phyloP scores from a whole-genome alignment of 2,113 vertebrate genomes.

The Probosciger aterrimus region DNA sequence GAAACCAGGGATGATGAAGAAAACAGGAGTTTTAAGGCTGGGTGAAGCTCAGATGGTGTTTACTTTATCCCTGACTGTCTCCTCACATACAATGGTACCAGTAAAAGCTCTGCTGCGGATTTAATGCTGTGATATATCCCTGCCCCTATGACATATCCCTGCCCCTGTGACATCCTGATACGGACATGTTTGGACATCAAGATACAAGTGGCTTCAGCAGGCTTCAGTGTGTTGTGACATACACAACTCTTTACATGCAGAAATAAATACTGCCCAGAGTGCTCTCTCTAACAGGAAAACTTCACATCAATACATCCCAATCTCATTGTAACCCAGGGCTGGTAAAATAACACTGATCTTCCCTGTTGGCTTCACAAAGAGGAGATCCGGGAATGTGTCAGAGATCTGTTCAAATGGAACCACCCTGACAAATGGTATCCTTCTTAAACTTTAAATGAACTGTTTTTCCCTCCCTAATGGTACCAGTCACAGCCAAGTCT shows the following conservation, averaged over 20 bases:
- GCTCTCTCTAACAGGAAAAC: not conserved
- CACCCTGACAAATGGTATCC: not conserved
- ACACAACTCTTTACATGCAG: not conserved
- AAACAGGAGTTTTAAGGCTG: not conserved
- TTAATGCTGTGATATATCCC: not conserved
- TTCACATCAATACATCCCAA: not conserved
- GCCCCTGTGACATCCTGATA: fast-evolving
- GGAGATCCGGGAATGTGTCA: not conserved
- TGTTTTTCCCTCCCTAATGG: not conserved
- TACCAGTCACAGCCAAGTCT: not conserved
- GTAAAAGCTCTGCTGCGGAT: not conserved
- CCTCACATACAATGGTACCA: not conserved
- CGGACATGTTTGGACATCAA: not conserved
- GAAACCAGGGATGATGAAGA: not conserved
- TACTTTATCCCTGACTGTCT: not conserved
- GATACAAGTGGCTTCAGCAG: not conserved
- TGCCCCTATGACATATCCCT: too few species aligned
- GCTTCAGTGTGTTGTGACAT: fast-evolving
- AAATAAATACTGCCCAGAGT: not conserved
- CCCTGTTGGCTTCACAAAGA: not conserved
- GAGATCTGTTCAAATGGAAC: not conserved
- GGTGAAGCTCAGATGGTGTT: not conserved
- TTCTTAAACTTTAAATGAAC: constrained; percentile 39
- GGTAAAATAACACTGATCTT: not conserved
- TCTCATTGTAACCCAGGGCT: not conserved